These are phyloP conservation scores for Ginglymostoma cirratum DNA, from an alignment of 2,113 vertebrate species.

Conservation along the genomic window DNA sequence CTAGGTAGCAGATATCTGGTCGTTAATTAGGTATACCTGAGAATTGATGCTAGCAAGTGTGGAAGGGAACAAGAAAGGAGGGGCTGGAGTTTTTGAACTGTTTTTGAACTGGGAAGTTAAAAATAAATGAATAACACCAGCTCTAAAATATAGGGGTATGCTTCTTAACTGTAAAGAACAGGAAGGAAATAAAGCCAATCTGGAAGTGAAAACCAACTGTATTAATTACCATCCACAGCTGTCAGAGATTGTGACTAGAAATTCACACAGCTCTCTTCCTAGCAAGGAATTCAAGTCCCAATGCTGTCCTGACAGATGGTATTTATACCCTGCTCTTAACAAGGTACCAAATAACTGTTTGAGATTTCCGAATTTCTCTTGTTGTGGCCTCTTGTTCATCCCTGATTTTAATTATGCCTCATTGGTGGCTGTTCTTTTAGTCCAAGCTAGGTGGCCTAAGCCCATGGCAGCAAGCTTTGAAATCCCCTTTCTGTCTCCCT, in stretches of 20 bases:
- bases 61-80: too few relatives aligned
- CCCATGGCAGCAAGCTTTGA: too few relatives aligned
- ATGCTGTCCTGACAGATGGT: neutral
- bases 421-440: too few relatives aligned
- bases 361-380: too few relatives aligned
- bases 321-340: neutral
- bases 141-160: neutral
- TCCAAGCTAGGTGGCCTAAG: too few relatives aligned
- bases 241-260: neutral
- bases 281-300: neutral
- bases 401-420: too few relatives aligned
- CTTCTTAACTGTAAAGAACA: neutral
- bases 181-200: neutral
- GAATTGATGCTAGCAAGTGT: too few relatives aligned
- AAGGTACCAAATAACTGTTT: neutral
- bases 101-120: neutral
- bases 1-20: too few relatives aligned
- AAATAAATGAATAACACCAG: neutral
- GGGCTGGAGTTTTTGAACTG: neutral
- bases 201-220: conserved; percentile 5
- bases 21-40: too few relatives aligned
- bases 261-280: neutral
- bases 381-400: too few relatives aligned
- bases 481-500: too few relatives aligned
- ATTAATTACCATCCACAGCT: neutral